Base-by-base conservation (phyloP, 2,888 invertebrate genomes). In the Drosophila aldrichi region DNA sequence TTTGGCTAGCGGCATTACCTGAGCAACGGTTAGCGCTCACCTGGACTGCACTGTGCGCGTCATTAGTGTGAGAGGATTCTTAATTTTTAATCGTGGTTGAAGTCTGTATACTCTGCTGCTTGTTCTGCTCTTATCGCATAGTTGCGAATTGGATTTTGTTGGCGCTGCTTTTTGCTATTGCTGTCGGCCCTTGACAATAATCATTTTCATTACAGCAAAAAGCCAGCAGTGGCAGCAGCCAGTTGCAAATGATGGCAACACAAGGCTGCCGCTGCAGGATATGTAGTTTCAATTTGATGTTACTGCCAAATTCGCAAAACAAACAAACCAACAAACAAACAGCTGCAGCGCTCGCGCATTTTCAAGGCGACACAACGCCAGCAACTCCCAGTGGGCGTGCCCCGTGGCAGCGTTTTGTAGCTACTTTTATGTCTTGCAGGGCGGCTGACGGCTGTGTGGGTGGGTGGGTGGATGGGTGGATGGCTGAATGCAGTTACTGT, bases 271-370 rank as follows among this genome's bases (percentile, higher is more conserved):
- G 38, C 41, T 52, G 73, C 78, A 75, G 86, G 70, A 79, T 80
- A 71, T 88, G 84, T 74, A 73, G 70, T 81, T 73, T 64, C 81
- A 82, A 84, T 87, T 87, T 88, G 84, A 81, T 81, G 84, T 70
- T 44, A 46, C 82, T 68, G 58, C 70, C 79, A 79, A 89, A 89
- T 77, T 74, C 85, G 71, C n/a, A 49, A 29, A 38, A 29, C 54
- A 54, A 74, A 87, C 84, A 84, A 84, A 89, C 82, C 81, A 64
- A 25, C 54, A 54, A 74, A 87, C 84, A 84, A 89, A 87, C 82
- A 84, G 60, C 64, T 66, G 57, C 66, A 72, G 51, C 44, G 68
- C 51, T 66, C 51, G 68, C 60, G 65, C 63, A n/a, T 58, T 83
- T 84, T 85, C 89, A 87, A 85, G 89, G 84, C 85, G 58, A 87